phyloP scores from a whole-genome alignment of 2,113 vertebrate species.

The Tachysurus vachellii region DNA sequence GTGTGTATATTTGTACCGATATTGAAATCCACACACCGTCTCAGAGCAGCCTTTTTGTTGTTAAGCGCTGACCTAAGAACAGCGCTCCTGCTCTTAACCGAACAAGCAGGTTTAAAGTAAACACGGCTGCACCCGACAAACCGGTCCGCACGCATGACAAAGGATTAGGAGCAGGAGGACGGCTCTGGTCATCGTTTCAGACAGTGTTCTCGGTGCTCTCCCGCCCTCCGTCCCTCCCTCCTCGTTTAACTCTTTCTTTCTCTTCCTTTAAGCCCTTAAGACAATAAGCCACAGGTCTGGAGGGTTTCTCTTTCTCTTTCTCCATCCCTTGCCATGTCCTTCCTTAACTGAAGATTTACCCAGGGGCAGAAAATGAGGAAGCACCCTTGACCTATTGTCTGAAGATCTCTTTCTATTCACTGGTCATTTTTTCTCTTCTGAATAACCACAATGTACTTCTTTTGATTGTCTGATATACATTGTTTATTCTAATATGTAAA shows the following conservation, averaged over 20 bases:
- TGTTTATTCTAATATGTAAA: neutral
- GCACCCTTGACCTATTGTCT: conserved; percentile 12
- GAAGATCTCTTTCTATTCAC: neutral
- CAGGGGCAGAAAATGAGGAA: conserved; percentile 45
- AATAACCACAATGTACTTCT: neutral
- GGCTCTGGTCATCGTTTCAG: conserved; percentile 52
- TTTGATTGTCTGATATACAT: neutral
- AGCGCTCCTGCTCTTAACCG: conserved; percentile 43
- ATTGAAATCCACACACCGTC: neutral
- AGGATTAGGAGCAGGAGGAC: conserved; percentile 58
- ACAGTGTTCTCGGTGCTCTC: conserved; percentile 53
- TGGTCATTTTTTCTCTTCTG: neutral
- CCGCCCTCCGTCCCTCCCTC: conserved; percentile 46
- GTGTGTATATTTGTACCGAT: neutral
- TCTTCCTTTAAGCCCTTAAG: conserved; percentile 57
- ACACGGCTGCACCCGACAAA: conserved; percentile 49
- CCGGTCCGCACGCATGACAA: conserved; percentile 67
- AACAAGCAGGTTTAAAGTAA: conserved; percentile 44
- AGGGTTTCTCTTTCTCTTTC: conserved; percentile 42
- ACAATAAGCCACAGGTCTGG: conserved; percentile 54
- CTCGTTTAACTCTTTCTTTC: conserved; percentile 46
- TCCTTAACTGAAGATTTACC: conserved; percentile 52
- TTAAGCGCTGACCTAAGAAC: conserved; percentile 29
- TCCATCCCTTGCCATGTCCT: conserved; percentile 33
- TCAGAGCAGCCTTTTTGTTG: conserved; percentile 52